phyloP scores from a whole-genome alignment of 2,888 invertebrate species.

The Litoditis marina region DNA sequence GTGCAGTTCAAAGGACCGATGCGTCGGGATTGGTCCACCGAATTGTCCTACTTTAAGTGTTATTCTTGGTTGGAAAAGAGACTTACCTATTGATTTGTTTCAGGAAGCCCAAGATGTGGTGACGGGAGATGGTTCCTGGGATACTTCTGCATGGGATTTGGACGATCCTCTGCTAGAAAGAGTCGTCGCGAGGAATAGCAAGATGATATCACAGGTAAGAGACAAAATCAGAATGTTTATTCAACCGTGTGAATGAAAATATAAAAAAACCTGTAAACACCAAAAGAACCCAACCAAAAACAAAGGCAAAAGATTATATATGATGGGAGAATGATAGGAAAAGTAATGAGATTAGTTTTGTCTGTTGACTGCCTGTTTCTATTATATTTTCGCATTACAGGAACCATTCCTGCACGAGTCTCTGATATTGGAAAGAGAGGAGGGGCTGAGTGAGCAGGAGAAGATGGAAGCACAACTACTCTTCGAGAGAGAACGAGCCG shows the following conservation, averaged over 20 bases:
- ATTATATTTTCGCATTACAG: conserved; percentile 17
- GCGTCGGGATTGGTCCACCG: too few species aligned
- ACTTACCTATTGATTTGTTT: conserved; percentile 1
- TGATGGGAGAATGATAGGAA: too few species aligned
- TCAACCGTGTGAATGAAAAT: too few species aligned
- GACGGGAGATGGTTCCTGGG: conserved; percentile 13
- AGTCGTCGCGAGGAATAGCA: conserved; percentile 25
- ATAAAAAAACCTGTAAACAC: too few species aligned
- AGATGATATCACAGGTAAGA: conserved; percentile 33
- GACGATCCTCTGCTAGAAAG: conserved; percentile 42
- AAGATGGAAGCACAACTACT: conserved; percentile 48
- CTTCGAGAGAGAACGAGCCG: conserved; percentile 32
- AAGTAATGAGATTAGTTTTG: too few species aligned
- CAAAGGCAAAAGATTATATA: too few species aligned
- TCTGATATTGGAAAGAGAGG: conserved; percentile 49
- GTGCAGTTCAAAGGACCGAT: too few species aligned
- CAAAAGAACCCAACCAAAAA: background rate
- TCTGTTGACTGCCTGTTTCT: background rate
- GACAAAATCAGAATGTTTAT: too few species aligned
- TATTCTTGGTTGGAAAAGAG: background rate
- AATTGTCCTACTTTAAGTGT: too few species aligned
- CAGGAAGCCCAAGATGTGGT: conserved; percentile 41
- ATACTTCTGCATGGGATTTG: conserved; percentile 37
- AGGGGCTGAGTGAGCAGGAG: conserved; percentile 50
- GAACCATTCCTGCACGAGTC: conserved; percentile 58